Conservation (phyloP, 2,888 invertebrate genomes). For the Lithophane semibrunnea region DNA sequence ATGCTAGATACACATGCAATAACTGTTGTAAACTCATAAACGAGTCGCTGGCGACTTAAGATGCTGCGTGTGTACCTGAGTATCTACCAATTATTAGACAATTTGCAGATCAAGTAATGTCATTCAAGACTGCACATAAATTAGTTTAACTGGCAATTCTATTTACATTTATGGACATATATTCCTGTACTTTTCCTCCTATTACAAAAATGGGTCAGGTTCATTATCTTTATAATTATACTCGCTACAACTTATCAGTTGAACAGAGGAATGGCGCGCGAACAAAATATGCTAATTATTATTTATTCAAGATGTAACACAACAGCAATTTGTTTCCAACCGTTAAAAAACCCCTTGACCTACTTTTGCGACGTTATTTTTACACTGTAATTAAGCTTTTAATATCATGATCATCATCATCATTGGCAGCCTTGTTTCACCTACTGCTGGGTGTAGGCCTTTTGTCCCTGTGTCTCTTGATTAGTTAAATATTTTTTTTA, state of each 20-base stretch:
- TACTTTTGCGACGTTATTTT: constrained; percentile 38
- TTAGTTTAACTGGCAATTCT: background rate
- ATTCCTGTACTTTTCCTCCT: constrained; percentile 3
- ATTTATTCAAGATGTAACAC: constrained; percentile 47
- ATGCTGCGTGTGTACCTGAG: background rate
- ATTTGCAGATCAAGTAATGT: background rate
- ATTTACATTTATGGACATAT: background rate
- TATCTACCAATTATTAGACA: background rate
- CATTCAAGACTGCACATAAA: background rate
- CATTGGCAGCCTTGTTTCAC: no score
- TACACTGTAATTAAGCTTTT: constrained; percentile 41
- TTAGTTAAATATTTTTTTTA: background rate
- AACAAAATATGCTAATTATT: constrained; percentile 53
- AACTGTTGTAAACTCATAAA: background rate
- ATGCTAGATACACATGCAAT: background rate
- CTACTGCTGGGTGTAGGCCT: no score
- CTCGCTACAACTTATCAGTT: constrained; percentile 28
- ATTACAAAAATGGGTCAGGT: constrained; percentile 18
- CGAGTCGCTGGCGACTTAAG: background rate
- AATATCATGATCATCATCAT: background rate
- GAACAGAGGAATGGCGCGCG: constrained; percentile 15
- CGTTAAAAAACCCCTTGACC: constrained; percentile 40
- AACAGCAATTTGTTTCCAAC: constrained; percentile 37
- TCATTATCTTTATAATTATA: constrained; percentile 13
- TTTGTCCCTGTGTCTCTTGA: background rate